Evolutionary conservation across 2,113 vertebrate genomes (phyloP).

Genomic region (Microcebus tavaratra): DNA sequence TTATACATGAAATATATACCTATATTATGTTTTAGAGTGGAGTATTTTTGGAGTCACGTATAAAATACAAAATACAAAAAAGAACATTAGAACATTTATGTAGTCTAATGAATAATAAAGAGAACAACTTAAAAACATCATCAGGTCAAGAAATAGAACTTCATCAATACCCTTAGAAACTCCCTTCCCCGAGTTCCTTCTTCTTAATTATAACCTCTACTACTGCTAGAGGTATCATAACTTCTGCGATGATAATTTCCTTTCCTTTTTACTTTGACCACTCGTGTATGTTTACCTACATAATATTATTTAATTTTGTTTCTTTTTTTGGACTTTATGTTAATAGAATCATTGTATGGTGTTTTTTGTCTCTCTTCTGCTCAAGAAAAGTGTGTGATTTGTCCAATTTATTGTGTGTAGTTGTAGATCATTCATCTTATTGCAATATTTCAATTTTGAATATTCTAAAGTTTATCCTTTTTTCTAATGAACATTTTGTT

Average conservation of each 20-base stretch:
- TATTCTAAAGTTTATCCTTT: background rate
- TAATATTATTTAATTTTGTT: background rate
- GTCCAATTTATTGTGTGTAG: background rate
- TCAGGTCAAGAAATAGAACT: background rate
- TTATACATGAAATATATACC: background rate
- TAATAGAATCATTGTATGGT: background rate
- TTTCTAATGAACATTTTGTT: background rate
- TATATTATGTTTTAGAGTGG: background rate
- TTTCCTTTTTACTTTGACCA: background rate
- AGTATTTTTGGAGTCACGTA: background rate
- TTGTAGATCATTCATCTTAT: background rate
- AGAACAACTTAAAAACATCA: background rate
- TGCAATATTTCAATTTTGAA: background rate
- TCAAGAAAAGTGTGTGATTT: slow-evolving; percentile 2
- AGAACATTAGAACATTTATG: background rate
- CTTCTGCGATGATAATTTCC: background rate
- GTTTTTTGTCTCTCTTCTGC: background rate
- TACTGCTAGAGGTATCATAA: background rate
- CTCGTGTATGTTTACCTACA: background rate
- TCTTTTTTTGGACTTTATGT: background rate
- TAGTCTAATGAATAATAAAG: background rate
- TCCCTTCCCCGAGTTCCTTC: background rate
- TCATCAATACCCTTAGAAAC: background rate
- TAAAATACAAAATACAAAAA: background rate
- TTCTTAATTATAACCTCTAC: background rate